Base-by-base conservation (phyloP, 1,140 invertebrate genomes). In the Lasaia peninsularis region DNA sequence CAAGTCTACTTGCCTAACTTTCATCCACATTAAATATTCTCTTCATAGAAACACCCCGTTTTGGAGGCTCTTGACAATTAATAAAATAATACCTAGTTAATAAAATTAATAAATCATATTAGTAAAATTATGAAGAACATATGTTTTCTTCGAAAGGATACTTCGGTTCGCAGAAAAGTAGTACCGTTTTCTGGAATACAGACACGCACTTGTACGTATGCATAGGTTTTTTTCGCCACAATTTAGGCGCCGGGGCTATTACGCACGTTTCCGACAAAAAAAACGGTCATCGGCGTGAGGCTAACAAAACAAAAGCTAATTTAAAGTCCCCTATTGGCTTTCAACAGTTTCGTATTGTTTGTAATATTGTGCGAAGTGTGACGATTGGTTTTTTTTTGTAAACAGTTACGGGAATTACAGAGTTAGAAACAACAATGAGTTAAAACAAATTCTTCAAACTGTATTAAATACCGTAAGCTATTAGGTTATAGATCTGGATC, bases 191-290 rank as follows among this genome's bases (percentile, higher is more conserved):
- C 16, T 44, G 37, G 37, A 44, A 44, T 10, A 44, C 3, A 8
- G 6, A 40, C 7, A 16, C 35, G 79, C 78, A 84, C 76, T 80
- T 79, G 69, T 67, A 67, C 48, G 48, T 58, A 60, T 28, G 62
- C 33, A 52, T 60, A 51, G 31, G n/a, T 63, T 84, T 75, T 82
- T 86, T 85, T 80, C 75, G 35, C 56, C 11, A 34, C 21, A 63
- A 21, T 31, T 21, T 51, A 80, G 82, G 85, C 85, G 83, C 85
- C 85, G 78, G 71, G 62, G 78, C 81, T 82, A 78, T 86, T 85
- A 86, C 73, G 60, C 52, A 62, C 60, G 40, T 44, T 58, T 52
- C 65, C 51, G 51, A 57, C 64, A 78, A 75, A 84, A 86, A 82
- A 80, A 58, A 58, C 68, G 67, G 71, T 73, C 72, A 80, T 78